Evolutionary conservation across 30 jellyfish, hydroid and myxozoan species (phyloP).

Genomic region (Turritopsis rubra): DNA sequence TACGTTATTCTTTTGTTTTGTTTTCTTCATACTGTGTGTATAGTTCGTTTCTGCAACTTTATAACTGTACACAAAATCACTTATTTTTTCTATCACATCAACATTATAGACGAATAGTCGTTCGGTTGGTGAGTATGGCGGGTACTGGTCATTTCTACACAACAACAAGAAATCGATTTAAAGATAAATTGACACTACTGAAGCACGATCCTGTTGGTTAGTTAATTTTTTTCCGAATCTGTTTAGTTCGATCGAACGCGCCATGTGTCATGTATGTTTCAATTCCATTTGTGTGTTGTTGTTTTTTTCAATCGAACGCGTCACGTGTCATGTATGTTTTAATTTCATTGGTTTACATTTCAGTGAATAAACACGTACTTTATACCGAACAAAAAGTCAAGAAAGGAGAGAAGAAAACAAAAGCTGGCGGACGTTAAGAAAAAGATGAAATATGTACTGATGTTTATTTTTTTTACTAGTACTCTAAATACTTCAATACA

Average conservation of each 20-base stretch:
- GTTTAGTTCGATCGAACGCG: not conserved
- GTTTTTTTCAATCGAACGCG: no score
- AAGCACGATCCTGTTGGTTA: slow-evolving; percentile 86
- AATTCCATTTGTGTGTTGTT: no score
- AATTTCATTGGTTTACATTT: not conserved
- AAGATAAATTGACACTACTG: slow-evolving; percentile 54
- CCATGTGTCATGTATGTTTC: not conserved
- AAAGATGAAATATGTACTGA: not conserved
- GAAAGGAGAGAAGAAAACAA: slow-evolving; percentile 81
- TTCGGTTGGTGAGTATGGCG: slow-evolving; percentile 87
- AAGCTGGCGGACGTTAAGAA: slow-evolving; percentile 55
- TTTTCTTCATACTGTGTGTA: no score
- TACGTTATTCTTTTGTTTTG: not conserved
- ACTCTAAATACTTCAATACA: no score
- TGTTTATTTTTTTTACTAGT: not conserved
- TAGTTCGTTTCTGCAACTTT: no score
- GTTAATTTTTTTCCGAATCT: not conserved
- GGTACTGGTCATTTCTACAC: slow-evolving; percentile 88
- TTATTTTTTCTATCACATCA: not conserved
- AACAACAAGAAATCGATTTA: slow-evolving; percentile 62
- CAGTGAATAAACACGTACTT: slow-evolving; percentile 82
- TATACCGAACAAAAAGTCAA: slow-evolving; percentile 74
- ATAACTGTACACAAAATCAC: no score
- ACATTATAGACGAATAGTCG: slow-evolving; percentile 67
- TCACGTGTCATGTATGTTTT: not conserved